Percentiles rank a stretch among this genome's conserved stretches.
Conservation (phyloP, 1,140 invertebrate genomes). For the Littorina saxatilis region DNA sequence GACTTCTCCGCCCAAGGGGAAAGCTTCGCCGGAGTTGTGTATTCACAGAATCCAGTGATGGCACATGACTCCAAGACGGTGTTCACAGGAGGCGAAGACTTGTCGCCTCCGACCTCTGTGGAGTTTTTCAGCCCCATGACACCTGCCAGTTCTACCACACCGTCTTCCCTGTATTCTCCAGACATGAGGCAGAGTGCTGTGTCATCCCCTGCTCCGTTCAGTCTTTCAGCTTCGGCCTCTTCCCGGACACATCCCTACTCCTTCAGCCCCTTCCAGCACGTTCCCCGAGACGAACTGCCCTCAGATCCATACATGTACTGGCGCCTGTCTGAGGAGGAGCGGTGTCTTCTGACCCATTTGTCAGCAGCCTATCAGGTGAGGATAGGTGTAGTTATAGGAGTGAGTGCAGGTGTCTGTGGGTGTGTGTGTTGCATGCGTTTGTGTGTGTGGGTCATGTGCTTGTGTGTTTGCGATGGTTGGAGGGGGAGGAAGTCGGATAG, state of each 20-base stretch:
- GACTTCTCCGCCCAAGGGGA: neutral
- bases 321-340: slow-evolving; percentile 31
- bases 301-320: slow-evolving; percentile 32
- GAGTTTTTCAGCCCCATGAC: neutral
- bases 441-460: too few relatives aligned
- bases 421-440: too few relatives aligned
- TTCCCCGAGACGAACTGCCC: slow-evolving; percentile 30
- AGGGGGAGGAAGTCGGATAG: too few relatives aligned
- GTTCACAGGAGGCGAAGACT: neutral
- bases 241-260: too few relatives aligned
- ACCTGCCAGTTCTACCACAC: too few relatives aligned
- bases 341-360: slow-evolving; percentile 21
- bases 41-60: neutral
- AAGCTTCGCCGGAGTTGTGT: neutral
- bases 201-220: neutral
- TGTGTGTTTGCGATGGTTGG: too few relatives aligned
- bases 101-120: neutral
- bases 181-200: neutral
- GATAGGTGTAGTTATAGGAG: too few relatives aligned
- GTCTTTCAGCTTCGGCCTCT: neutral
- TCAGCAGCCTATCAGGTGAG: slow-evolving; percentile 33
- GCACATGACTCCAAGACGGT: neutral
- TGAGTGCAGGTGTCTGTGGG: too few relatives aligned
- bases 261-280: slow-evolving; percentile 6
- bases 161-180: neutral